These are phyloP conservation scores for Accipiter cooperii DNA, from an alignment of 2,113 vertebrate genomes.

Conservation along the genomic window DNA sequence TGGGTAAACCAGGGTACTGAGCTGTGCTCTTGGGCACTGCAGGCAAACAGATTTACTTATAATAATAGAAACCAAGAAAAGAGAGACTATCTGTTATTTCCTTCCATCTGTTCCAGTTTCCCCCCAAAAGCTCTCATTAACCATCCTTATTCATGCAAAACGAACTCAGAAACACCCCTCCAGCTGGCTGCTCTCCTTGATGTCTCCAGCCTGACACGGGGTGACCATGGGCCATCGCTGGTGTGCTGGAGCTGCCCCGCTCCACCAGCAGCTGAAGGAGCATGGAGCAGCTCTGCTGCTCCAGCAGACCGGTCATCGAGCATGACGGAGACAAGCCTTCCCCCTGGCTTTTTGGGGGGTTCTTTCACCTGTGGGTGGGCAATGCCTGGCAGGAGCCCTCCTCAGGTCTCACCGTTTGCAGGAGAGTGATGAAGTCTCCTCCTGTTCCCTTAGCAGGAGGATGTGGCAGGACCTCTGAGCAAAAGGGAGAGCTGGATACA, in stretches of 20 bases:
- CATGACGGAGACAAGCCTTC: accelerated
- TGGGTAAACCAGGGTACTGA: neutral
- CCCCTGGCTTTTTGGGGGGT: accelerated
- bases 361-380: neutral
- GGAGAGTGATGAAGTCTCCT: neutral
- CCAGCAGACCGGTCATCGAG: neutral
- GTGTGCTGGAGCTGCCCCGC: neutral
- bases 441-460: neutral
- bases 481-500: neutral
- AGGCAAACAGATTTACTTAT: neutral
- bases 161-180: neutral
- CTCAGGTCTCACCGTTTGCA: neutral
- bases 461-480: accelerated
- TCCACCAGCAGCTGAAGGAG: neutral
- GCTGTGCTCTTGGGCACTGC: neutral
- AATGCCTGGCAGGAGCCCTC: neutral
- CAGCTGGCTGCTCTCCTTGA: neutral
- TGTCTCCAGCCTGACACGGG: accelerated
- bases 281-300: neutral
- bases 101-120: neutral
- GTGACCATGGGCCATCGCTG: neutral
- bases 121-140: neutral
- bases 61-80: neutral
- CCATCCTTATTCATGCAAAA: neutral
- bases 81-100: neutral